A percentile compares a stretch with the other conserved stretches of the same genome.
Conservation (phyloP, 2,888 invertebrate genomes). For the Thecocarcelia acutangulata region DNA sequence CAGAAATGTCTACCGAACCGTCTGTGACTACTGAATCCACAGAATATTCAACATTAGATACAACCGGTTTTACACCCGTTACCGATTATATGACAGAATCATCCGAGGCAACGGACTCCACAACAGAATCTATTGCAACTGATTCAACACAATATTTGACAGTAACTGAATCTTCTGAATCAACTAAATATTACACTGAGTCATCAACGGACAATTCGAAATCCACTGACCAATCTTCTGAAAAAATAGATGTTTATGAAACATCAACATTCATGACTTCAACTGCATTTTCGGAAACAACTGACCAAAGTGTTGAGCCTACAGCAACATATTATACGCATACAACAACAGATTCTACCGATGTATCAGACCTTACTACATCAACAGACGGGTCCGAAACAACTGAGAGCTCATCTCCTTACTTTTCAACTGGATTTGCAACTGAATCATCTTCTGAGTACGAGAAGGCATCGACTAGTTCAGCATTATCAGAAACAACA, state of each 20-base stretch:
- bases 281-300: too few species aligned
- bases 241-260: too few species aligned
- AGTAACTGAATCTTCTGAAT: conserved; percentile 8
- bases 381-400: too few species aligned
- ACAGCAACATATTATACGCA: too few species aligned
- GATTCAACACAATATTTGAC: too few species aligned
- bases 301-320: too few species aligned
- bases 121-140: conserved; percentile 46
- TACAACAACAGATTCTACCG: too few species aligned
- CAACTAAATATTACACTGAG: too few species aligned
- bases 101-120: conserved; percentile 56
- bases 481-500: conserved; percentile 66
- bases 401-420: conserved; percentile 4
- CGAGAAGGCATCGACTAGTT: conserved; percentile 49
- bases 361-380: too few species aligned
- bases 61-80: not conserved
- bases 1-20: conserved; percentile 37
- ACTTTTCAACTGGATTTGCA: conserved; percentile 25
- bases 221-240: too few species aligned
- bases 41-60: conserved; percentile 4
- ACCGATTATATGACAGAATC: conserved; percentile 42
- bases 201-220: too few species aligned
- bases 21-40: conserved; percentile 35
- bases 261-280: too few species aligned
- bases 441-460: conserved; percentile 38